Evolutionary conservation across 2,797 vertebrate species (phyloP).

Genomic region (Acanthornis magna): DNA sequence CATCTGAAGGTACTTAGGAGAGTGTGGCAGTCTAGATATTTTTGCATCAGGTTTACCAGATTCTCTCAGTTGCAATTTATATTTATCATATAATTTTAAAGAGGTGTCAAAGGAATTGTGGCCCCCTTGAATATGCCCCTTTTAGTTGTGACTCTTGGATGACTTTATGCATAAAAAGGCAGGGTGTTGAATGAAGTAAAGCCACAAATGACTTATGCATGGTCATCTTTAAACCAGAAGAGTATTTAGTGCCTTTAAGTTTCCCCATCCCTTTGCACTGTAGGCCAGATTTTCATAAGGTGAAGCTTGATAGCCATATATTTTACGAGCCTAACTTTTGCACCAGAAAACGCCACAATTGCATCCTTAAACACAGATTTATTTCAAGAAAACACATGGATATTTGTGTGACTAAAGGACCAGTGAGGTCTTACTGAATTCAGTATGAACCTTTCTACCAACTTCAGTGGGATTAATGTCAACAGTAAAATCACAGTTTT

Average conservation of each 20-base stretch:
- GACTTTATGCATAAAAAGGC: not conserved
- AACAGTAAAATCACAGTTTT: not conserved
- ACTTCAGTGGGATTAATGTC: not conserved
- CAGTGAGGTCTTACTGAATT: not conserved
- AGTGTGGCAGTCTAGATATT: not conserved
- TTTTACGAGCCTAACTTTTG: conserved; percentile 15
- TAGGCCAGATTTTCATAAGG: not conserved
- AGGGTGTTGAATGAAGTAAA: not conserved
- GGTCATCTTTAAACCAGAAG: conserved; percentile 17
- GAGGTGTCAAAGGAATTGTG: not conserved
- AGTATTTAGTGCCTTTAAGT: not conserved
- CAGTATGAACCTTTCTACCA: not conserved
- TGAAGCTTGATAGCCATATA: not conserved
- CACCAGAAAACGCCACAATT: not conserved
- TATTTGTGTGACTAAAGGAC: not conserved
- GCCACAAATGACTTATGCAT: not conserved
- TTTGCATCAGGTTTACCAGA: conserved; percentile 13
- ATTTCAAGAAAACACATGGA: not conserved
- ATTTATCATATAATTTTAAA: conserved; percentile 21
- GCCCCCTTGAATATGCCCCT: not conserved
- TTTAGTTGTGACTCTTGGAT: conserved; percentile 39
- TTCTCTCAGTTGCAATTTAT: not conserved
- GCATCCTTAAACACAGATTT: not conserved
- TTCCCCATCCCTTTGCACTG: not conserved
- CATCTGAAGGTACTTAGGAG: conserved; percentile 32